phyloP scores from a whole-genome alignment of 1,140 invertebrate genomes.

The Megalonaias nervosa region DNA sequence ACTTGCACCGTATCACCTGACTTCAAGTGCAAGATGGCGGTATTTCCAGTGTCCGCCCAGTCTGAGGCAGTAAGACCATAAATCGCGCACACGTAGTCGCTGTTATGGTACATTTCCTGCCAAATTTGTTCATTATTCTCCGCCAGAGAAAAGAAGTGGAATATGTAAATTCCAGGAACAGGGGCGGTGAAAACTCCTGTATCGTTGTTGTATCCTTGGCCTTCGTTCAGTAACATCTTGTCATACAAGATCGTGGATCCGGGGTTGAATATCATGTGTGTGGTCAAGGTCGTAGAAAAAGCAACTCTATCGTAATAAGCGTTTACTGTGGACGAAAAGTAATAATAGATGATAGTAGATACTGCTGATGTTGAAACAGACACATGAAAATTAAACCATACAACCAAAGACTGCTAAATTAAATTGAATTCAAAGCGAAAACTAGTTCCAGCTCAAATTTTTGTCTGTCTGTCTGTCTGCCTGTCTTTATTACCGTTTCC shows the following conservation, averaged over 20 bases:
- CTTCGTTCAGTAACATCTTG: constrained; percentile 10
- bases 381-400: not conserved
- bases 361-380: not conserved
- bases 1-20: not conserved
- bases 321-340: not conserved
- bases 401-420: not conserved
- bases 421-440: not conserved
- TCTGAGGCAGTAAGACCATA: constrained; percentile 13
- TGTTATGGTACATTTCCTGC: constrained; percentile 11
- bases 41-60: constrained; percentile 22
- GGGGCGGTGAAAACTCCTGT: constrained; percentile 12
- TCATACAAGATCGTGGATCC: constrained; percentile 6
- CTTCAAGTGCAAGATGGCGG: constrained; percentile 15
- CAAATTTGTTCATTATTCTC: constrained; percentile 2
- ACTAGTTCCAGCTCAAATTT: too few relatives aligned
- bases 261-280: not conserved
- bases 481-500: too few relatives aligned
- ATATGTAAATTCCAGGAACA: constrained; percentile 13
- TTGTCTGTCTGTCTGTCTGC: too few relatives aligned
- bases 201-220: constrained; percentile 7
- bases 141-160: constrained; percentile 20
- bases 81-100: constrained; percentile 19
- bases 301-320: not conserved
- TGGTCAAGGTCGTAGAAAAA: constrained; percentile 17
- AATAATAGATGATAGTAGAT: not conserved